Evolutionary conservation across 2,888 invertebrate genomes (phyloP), one percentile per base, ranked within the genome.

Genomic region (Muscina levida): DNA sequence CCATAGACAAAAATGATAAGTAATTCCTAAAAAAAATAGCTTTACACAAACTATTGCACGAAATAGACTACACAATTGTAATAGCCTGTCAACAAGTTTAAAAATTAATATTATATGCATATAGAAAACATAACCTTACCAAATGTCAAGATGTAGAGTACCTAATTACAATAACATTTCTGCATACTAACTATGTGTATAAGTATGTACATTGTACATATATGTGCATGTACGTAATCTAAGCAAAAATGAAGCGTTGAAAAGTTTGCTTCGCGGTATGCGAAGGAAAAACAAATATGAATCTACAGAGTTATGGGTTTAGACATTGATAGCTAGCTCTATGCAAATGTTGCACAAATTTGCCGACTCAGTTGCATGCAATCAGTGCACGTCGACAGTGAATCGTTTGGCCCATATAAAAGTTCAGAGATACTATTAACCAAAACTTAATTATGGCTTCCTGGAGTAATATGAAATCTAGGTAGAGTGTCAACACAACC

Each of bases 391-490:
- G 31, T 53, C 65, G 70, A 42, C 42, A 51, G 65, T 75, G 24
- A 74, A 59, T 62, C 57, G 71, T 44, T 56, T 31, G 44, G 8
- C 31, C 8, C 3, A 31, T 31, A 5, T 31, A 5, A 73, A 76
- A 62, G 62, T 62, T 66, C 46, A 72, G 65, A 57, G 37, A 53
- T 65, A 79, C 67, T 44, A 66, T 72, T 42, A 76, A 72, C 75
- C 42, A 22, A 17, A 31, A 31, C 46, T 13, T 26, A 56, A 22
- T 71, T 46, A 87, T 87, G 87, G 84, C 88, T 79, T 86, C 76
- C 17, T 89, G 88, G 89, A 88, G 77, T 37, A 84, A 82, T 48
- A 89, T 88, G 88, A 88, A 87, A 82, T 84, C 86, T 74, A 88
- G 88, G 88, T 89, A 85, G 24, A 84, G 80, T 8, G 31, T 8